Evolutionary conservation across 2,797 vertebrate species (phyloP).

Genomic region (Cephalopachus bancanus): DNA sequence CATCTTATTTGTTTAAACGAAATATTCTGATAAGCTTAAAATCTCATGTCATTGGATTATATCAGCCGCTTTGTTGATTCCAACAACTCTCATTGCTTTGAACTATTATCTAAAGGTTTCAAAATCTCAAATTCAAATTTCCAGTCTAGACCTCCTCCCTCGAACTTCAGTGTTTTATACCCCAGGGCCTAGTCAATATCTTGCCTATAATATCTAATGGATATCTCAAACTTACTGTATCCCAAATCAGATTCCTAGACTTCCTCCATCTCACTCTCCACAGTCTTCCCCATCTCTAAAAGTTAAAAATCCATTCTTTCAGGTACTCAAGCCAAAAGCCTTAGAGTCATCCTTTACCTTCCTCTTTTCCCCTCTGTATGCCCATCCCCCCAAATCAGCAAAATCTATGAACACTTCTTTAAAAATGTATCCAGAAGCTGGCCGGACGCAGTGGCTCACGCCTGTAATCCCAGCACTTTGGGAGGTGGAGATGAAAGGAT

Average conservation of each 20-base stretch:
- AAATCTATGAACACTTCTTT: background rate
- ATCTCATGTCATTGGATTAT: background rate
- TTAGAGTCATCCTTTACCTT: background rate
- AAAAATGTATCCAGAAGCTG: background rate
- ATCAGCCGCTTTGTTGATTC: background rate
- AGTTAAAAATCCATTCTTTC: conserved; percentile 10
- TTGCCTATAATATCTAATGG: background rate
- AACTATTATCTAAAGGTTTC: background rate
- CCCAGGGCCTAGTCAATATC: background rate
- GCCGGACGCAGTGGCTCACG: no score
- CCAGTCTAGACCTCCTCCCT: background rate
- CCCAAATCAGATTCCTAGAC: background rate
- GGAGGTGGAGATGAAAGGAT: no score
- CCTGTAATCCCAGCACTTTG: no score
- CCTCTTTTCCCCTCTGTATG: background rate
- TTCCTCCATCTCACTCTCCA: background rate
- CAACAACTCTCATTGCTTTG: background rate
- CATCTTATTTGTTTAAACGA: conserved; percentile 8
- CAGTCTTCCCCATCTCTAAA: background rate
- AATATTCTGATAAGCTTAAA: background rate
- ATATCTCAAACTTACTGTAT: background rate
- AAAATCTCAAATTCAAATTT: background rate
- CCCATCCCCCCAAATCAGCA: background rate
- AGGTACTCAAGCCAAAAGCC: background rate
- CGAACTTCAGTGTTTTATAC: background rate